Base-by-base conservation (phyloP, 1,140 invertebrate species). In the Mesaphorura yosii region DNA sequence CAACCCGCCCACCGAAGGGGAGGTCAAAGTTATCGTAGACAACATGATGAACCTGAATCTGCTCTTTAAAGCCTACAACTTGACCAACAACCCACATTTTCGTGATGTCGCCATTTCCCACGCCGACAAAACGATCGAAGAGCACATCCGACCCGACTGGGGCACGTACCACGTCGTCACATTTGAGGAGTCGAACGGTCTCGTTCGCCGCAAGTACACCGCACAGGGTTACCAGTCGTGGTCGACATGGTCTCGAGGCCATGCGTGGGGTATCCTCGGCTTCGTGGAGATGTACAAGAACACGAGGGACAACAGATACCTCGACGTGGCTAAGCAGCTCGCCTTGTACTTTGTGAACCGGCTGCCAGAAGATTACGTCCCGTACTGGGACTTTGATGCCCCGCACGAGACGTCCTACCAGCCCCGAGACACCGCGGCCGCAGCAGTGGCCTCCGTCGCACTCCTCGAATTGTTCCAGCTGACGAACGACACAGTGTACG, bases 11-110 rank as follows among this genome's bases (percentile, higher is more conserved):
- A n/a, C n/a, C n/a, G n/a, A n/a, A n/a, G 53, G 38, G 2, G 56
- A 58, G 27, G 53, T 62, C 1, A 62, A 50, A 38, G 60, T 62
- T 6, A 62, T 62, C 31, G 47, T 48, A 6, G 60, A 62, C 47
- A 62, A 62, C 39, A 62, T 62, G 60, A 62, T 58, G 60, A 62
- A 62, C 31, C 40, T 62, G 5, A 53, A 61, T 12, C 34, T 61
- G 1, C 38, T 61, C 0, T 61, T 54, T 20, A 40, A 23, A 19
- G 59, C 59, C 3, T 20, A 22, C 22, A 20, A 53, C 34, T 5
- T 58, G 0, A 51, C 55, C 5, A 53, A 51, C 22, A 53, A 61
- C 41, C 0, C 42, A 26, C 48, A 29, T 0, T 61, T 52, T 26
- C 10, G 10, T 5, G 25, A 52, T 7, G 53, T 61, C 34, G 59